Conservation (phyloP, 2,797 vertebrate genomes). For the Sciurus carolinensis region DNA sequence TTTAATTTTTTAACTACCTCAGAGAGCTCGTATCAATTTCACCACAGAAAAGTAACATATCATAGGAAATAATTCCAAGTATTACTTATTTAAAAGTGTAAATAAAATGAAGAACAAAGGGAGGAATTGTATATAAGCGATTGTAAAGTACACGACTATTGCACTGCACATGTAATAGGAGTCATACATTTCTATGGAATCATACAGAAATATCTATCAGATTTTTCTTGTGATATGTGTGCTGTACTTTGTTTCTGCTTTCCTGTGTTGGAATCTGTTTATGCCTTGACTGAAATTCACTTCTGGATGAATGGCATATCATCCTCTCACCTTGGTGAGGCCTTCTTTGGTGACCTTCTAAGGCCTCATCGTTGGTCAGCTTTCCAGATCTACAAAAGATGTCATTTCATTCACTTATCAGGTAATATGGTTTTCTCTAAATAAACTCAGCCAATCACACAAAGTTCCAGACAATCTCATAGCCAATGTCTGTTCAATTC, state of each 20-base stretch:
- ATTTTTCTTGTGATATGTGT: neutral
- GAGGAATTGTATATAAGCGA: neutral
- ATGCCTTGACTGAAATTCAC: neutral
- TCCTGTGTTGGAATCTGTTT: neutral
- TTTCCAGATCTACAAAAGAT: neutral
- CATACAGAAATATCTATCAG: neutral
- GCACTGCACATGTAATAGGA: neutral
- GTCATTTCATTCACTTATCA: neutral
- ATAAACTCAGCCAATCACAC: neutral
- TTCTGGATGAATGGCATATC: neutral
- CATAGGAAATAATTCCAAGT: neutral
- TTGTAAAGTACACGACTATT: neutral
- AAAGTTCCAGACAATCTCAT: neutral
- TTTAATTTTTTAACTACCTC: neutral
- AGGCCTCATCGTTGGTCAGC: neutral
- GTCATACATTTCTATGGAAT: neutral
- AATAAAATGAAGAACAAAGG: neutral
- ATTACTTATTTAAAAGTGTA: neutral
- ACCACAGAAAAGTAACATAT: neutral
- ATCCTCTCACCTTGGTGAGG: neutral
- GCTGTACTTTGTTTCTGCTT: neutral
- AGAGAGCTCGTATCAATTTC: neutral
- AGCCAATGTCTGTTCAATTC: neutral
- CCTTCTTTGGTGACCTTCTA: neutral
- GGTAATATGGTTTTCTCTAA: neutral